Evolutionary conservation across 2,888 invertebrate species (phyloP).

Genomic region (Altica lythri): DNA sequence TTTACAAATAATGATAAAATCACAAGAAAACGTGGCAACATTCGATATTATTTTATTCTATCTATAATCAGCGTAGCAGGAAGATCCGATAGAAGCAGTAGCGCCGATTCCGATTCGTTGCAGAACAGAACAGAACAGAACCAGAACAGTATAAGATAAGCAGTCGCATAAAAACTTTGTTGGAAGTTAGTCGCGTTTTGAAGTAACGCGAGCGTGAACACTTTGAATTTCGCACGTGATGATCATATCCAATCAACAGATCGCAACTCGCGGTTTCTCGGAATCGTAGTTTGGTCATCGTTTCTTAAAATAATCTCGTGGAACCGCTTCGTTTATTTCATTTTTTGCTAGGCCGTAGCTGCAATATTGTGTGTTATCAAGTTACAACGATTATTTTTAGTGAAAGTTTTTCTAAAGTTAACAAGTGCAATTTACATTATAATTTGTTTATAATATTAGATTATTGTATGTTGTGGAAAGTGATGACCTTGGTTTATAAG

Average conservation of each 20-base stretch:
- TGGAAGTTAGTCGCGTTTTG: too few species aligned
- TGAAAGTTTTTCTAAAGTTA: constrained; percentile 29
- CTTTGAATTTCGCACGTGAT: constrained; percentile 32
- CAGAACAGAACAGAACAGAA: too few species aligned
- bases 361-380: constrained; percentile 11
- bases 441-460: constrained; percentile 10
- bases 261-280: constrained; percentile 44
- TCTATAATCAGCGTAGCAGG: background rate
- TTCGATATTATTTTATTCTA: background rate
- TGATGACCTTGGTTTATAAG: constrained; percentile 27
- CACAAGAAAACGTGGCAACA: constrained; percentile 3
- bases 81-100: background rate
- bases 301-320: constrained; percentile 52
- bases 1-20: too few species aligned
- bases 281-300: constrained; percentile 52
- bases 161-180: constrained; percentile 14
- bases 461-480: constrained; percentile 14
- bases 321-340: constrained; percentile 35
- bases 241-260: constrained; percentile 37
- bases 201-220: constrained; percentile 18
- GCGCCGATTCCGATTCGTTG: too few species aligned
- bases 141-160: too few species aligned
- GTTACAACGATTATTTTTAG: constrained; percentile 25
- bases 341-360: constrained; percentile 10
- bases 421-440: constrained; percentile 6